Evolutionary conservation across 2,888 invertebrate genomes (phyloP).

Genomic region (Plemyria rubiginata): DNA sequence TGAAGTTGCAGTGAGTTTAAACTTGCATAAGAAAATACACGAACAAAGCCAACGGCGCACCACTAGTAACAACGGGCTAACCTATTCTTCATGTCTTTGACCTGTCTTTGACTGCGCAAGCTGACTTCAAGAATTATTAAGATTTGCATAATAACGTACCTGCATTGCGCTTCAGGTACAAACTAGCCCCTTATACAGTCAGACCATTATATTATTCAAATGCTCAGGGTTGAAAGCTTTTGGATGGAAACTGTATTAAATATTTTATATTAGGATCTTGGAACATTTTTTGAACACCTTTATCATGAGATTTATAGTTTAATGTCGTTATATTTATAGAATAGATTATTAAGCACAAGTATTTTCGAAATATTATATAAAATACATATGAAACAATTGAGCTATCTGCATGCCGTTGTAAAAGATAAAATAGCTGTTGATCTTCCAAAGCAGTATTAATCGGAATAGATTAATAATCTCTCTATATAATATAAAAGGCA

Average conservation of each 20-base stretch:
- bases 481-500: too few species aligned
- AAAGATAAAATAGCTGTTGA: too few species aligned
- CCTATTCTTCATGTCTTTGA: not conserved
- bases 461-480: too few species aligned
- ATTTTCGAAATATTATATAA: too few species aligned
- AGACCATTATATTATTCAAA: slow-evolving; percentile 12
- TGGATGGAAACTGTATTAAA: slow-evolving; percentile 1
- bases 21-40: too few species aligned
- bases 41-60: too few species aligned
- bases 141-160: slow-evolving; percentile 3
- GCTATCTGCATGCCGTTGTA: too few species aligned
- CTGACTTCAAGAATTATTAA: slow-evolving; percentile 1
- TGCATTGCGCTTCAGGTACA: slow-evolving; percentile 10
- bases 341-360: too few species aligned
- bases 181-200: not conserved
- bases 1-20: too few species aligned
- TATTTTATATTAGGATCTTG: not conserved
- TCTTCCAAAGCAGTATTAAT: too few species aligned
- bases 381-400: too few species aligned
- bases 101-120: not conserved
- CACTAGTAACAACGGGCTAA: not conserved
- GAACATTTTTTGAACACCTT: not conserved
- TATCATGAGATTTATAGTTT: not conserved
- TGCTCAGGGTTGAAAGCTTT: slow-evolving; percentile 5
- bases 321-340: too few species aligned